Conservation (phyloP, 2,888 invertebrate genomes). For the Acrobeloides nanus region DNA sequence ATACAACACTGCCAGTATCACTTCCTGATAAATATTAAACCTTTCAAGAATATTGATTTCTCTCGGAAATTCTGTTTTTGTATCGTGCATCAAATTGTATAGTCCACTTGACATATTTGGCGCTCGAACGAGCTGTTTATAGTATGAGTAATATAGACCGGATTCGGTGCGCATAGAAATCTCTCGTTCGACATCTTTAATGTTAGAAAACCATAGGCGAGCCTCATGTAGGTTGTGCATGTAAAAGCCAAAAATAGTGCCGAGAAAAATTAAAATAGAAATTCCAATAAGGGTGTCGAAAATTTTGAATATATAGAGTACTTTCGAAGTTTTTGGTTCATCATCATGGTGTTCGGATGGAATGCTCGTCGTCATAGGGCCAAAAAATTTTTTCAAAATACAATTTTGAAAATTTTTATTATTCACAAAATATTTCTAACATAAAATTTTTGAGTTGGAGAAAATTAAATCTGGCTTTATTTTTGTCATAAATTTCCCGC, state of each 20-base stretch:
- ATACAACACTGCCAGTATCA: conserved; percentile 33
- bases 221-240: conserved; percentile 55
- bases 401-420: too few species aligned
- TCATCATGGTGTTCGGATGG: too few species aligned
- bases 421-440: too few species aligned
- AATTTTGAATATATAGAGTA: too few species aligned
- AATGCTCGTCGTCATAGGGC: too few species aligned
- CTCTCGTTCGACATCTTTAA: conserved; percentile 56
- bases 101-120: conserved; percentile 50
- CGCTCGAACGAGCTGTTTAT: conserved; percentile 56
- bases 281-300: too few species aligned
- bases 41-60: conserved; percentile 57
- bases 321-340: too few species aligned
- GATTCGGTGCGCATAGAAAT: conserved; percentile 59
- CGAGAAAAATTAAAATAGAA: conserved; percentile 3
- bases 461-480: too few species aligned
- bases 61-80: conserved; percentile 55
- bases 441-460: too few species aligned
- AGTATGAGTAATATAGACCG: conserved; percentile 59
- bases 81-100: conserved; percentile 54
- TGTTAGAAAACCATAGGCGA: conserved; percentile 57
- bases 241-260: conserved; percentile 17
- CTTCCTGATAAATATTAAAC: conserved; percentile 58
- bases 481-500: too few species aligned
- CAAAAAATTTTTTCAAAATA: too few species aligned